Evolutionary conservation across 2,797 vertebrate species (phyloP).

Genomic region (Euthynnus affinis): DNA sequence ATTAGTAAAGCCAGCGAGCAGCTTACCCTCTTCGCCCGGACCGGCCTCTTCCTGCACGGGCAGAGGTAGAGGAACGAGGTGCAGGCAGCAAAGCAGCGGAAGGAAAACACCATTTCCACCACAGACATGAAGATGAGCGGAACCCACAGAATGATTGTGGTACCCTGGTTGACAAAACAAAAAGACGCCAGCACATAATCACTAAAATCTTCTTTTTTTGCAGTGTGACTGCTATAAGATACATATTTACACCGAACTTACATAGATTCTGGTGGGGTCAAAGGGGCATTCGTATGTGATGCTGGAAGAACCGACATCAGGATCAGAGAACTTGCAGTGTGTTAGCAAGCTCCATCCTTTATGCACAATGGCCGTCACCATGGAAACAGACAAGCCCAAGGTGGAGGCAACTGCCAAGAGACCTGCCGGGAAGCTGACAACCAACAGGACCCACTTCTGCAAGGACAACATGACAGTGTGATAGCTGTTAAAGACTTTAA

Average conservation of each 20-base stretch:
- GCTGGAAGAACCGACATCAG: slow-evolving; percentile 63
- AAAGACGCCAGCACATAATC: background rate
- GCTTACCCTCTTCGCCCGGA: slow-evolving; percentile 72
- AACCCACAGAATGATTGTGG: slow-evolving; percentile 91
- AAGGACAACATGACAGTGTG: slow-evolving; percentile 17
- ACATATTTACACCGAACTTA: slow-evolving; percentile 77
- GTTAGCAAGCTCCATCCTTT: slow-evolving; percentile 84
- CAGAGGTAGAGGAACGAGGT: slow-evolving; percentile 84
- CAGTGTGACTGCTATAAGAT: background rate
- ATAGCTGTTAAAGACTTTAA: background rate
- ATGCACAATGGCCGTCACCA: slow-evolving; percentile 84
- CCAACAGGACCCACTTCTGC: slow-evolving; percentile 89
- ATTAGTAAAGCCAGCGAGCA: background rate
- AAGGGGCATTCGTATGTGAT: slow-evolving; percentile 90
- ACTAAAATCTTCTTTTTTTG: background rate
- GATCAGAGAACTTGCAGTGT: slow-evolving; percentile 73
- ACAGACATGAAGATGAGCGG: slow-evolving; percentile 86
- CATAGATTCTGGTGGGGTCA: slow-evolving; percentile 92
- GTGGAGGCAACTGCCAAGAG: slow-evolving; percentile 86
- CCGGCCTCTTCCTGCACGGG: slow-evolving; percentile 79
- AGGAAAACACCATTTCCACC: slow-evolving; percentile 86
- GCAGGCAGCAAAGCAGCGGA: slow-evolving; percentile 86
- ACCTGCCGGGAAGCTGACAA: slow-evolving; percentile 85
- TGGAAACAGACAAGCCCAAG: slow-evolving; percentile 82
- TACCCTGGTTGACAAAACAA: slow-evolving; percentile 81